A percentile compares a stretch with the other conserved stretches of the same genome.
Evolutionary conservation across 1,140 invertebrate genomes (phyloP).

Genomic region (Listronotus bonariensis): DNA sequence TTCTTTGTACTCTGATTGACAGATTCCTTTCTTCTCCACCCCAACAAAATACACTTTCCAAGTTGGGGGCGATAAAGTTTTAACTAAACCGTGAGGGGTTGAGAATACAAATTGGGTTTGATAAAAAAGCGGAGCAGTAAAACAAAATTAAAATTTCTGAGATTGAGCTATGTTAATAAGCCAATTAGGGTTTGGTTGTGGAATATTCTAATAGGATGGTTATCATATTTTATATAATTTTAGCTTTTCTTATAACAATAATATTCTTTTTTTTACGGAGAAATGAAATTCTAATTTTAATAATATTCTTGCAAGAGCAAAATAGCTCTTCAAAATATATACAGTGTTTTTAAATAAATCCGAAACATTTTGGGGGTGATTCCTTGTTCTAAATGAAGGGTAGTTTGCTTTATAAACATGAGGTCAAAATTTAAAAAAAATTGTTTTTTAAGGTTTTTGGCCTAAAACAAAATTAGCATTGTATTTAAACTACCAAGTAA

Average conservation of each 20-base stretch:
- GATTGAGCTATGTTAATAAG: conserved; percentile 24
- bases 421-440: too few species aligned
- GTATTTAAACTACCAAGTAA: too few species aligned
- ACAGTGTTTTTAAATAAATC: too few species aligned
- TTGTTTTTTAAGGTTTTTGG: too few species aligned
- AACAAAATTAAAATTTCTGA: conserved; percentile 27
- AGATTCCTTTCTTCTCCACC: conserved; percentile 10
- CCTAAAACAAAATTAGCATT: too few species aligned
- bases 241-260: background rate
- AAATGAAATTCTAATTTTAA: too few species aligned
- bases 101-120: conserved; percentile 23
- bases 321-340: too few species aligned
- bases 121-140: conserved; percentile 20
- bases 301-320: too few species aligned
- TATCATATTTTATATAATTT: conserved; percentile 8
- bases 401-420: too few species aligned
- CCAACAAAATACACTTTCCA: conserved; percentile 13
- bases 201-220: conserved; percentile 2
- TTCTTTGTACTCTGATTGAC: conserved; percentile 13
- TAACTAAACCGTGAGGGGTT: conserved; percentile 23
- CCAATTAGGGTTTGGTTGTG: conserved; percentile 14
- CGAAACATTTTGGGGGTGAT: too few species aligned
- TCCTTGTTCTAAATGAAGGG: too few species aligned
- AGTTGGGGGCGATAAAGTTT: conserved; percentile 28
- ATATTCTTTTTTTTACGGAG: too few species aligned